A percentile compares a stretch with the other conserved stretches of the same genome.
Conservation (phyloP, 2,113 vertebrate species). For the Brachyhypopomus gauderio region DNA sequence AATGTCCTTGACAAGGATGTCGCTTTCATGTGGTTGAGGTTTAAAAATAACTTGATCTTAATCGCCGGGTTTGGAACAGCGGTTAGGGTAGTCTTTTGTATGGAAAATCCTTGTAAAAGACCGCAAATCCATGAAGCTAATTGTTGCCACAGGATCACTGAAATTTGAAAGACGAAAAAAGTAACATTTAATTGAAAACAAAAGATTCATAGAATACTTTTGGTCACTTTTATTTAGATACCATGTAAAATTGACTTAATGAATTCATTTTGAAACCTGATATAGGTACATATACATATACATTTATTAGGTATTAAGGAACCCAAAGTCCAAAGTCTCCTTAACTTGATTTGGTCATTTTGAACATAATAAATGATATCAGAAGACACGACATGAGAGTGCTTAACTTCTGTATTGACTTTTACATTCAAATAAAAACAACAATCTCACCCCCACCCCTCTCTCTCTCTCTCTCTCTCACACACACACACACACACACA, state of each 20-base stretch:
- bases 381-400: neutral
- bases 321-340: too few species aligned
- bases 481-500: neutral
- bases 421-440: neutral
- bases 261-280: neutral
- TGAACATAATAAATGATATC: neutral
- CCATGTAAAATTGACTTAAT: neutral
- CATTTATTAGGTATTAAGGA: neutral
- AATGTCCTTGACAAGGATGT: constrained; percentile 14
- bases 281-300: neutral
- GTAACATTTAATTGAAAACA: constrained; percentile 19
- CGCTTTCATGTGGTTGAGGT: constrained; percentile 34
- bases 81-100: constrained; percentile 22
- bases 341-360: too few species aligned
- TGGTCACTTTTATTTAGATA: neutral
- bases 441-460: neutral
- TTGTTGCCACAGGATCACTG: constrained; percentile 32
- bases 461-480: neutral
- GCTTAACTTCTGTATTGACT: neutral
- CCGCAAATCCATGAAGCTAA: constrained; percentile 32
- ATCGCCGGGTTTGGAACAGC: constrained; percentile 32
- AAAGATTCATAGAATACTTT: neutral
- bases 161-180: constrained; percentile 12
- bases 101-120: constrained; percentile 40
- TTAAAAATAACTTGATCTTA: constrained; percentile 40